Percentiles rank a stretch among this genome's conserved stretches.
Conservation (phyloP, 1,140 invertebrate species). For the Sminthurides bifidus region DNA sequence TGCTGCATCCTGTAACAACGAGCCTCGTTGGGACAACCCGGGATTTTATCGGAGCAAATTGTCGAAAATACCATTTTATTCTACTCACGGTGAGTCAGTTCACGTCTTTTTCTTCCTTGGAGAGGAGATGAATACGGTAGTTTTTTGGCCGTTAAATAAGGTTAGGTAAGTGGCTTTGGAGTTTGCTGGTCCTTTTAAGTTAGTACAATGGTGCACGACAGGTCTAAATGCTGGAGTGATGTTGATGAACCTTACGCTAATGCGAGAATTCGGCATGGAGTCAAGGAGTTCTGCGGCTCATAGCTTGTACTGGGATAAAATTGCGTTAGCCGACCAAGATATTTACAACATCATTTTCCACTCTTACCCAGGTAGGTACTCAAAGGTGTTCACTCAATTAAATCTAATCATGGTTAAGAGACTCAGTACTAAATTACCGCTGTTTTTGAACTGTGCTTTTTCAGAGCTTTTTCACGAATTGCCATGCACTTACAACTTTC, state of each 20-base stretch:
- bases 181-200: no score
- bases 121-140: no score
- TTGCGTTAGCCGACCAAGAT: conserved; percentile 96
- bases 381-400: no score
- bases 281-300: conserved; percentile 71
- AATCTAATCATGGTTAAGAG: no score
- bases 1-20: conserved; percentile 75
- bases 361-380: conserved; percentile 72
- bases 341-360: conserved; percentile 93
- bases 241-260: conserved; percentile 89
- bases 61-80: conserved; percentile 89
- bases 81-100: no score
- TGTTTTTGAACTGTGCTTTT: no score
- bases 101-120: no score
- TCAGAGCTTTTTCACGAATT: conserved; percentile 53
- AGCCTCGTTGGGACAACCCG: conserved; percentile 73
- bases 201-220: no score
- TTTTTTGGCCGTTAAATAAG: no score
- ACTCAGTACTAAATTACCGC: no score
- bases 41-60: conserved; percentile 94
- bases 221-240: conserved; percentile 95
- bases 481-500: conserved; percentile 67
- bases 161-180: no score
- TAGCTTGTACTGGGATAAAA: conserved; percentile 69
- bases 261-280: conserved; percentile 74